Conservation (phyloP, 2,113 vertebrate species). For the Takifugu flavidus region DNA sequence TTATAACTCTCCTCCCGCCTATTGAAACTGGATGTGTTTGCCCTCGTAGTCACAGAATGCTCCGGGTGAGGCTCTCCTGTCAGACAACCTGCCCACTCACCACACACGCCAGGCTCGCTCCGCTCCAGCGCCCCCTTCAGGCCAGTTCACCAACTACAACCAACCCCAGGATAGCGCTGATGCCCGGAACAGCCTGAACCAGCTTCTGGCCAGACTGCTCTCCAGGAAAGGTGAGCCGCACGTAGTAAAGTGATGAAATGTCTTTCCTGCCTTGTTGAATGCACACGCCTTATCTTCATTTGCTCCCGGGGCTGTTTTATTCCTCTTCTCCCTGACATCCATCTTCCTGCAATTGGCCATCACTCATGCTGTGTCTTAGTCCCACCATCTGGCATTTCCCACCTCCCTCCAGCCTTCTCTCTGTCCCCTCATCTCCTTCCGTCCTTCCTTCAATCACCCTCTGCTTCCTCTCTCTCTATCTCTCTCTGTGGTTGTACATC, state of each 20-base stretch:
- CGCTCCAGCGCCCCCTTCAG: conserved; percentile 44
- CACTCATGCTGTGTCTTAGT: conserved; percentile 44
- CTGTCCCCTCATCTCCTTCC: conserved; percentile 8
- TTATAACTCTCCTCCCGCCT: not conserved
- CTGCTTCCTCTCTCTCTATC: not conserved
- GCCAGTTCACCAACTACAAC: conserved; percentile 42
- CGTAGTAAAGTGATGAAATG: not conserved
- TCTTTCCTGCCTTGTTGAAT: not conserved
- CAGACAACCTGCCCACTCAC: conserved; percentile 34
- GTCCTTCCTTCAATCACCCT: conserved; percentile 9
- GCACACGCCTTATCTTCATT: not conserved
- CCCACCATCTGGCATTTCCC: conserved; percentile 58
- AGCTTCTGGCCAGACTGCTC: conserved; percentile 70
- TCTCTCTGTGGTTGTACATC: conserved; percentile 20
- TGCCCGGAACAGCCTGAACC: conserved; percentile 54
- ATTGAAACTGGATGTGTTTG: not conserved
- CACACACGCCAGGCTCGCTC: conserved; percentile 68
- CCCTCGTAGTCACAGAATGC: conserved; percentile 38
- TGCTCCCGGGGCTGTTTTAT: conserved; percentile 16
- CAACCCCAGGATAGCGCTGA: conserved; percentile 39
- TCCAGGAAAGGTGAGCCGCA: conserved; percentile 69
- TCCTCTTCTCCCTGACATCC: conserved; percentile 9
- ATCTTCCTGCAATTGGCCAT: conserved; percentile 22
- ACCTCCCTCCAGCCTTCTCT: conserved; percentile 34
- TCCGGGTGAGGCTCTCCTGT: conserved; percentile 26